phyloP scores from a whole-genome alignment of 2,888 invertebrate genomes.

The Orthonevra nobilis region DNA sequence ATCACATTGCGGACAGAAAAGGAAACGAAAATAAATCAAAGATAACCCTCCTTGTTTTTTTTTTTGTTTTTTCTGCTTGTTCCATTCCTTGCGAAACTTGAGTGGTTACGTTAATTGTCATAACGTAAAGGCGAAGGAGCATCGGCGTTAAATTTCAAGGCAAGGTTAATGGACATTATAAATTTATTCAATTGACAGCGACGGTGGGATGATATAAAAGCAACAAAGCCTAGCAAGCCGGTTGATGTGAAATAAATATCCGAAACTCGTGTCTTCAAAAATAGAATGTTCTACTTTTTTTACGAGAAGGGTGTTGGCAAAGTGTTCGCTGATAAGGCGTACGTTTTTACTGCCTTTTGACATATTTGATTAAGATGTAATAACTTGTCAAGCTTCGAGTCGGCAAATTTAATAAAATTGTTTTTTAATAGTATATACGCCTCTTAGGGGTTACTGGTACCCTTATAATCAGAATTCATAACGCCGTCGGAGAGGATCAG shows the following conservation, averaged over 20 bases:
- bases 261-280: conserved; percentile 24
- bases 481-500: too few species aligned
- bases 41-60: conserved; percentile 16
- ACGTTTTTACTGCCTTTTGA: too few species aligned
- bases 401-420: too few species aligned
- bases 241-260: conserved; percentile 18
- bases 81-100: background rate
- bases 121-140: conserved; percentile 7
- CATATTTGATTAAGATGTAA: too few species aligned
- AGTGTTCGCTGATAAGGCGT: too few species aligned
- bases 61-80: too few species aligned
- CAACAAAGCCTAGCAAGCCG: conserved; percentile 11
- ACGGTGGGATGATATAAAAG: conserved; percentile 30
- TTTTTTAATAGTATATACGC: too few species aligned
- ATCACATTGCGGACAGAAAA: conserved; percentile 9
- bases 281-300: too few species aligned
- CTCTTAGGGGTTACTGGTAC: too few species aligned
- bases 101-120: conserved; percentile 17
- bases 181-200: conserved; percentile 53
- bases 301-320: too few species aligned
- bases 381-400: too few species aligned
- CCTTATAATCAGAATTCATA: too few species aligned
- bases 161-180: conserved; percentile 41
- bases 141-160: background rate
- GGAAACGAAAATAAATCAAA: conserved; percentile 44